Evolutionary conservation across 1,140 invertebrate species (phyloP).

Genomic region (Drosophila persimilis): DNA sequence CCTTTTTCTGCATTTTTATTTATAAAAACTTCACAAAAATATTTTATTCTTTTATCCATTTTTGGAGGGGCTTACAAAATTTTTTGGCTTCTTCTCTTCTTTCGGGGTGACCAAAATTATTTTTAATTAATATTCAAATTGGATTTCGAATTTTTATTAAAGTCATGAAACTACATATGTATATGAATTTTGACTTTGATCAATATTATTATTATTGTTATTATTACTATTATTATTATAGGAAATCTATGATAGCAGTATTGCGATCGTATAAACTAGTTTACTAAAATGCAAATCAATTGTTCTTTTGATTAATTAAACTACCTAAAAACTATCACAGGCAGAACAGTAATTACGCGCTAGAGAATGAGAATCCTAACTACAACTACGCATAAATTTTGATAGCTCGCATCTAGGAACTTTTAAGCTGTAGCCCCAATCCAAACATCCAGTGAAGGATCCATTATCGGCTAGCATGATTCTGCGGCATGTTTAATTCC

Average conservation of each 20-base stretch:
- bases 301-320: slow-evolving; percentile 56
- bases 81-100: no score
- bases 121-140: no score
- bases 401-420: slow-evolving; percentile 38
- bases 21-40: no score
- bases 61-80: no score
- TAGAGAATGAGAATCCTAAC: slow-evolving; percentile 43
- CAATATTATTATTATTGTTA: slow-evolving; percentile 3
- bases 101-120: no score
- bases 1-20: no score
- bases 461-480: slow-evolving; percentile 38
- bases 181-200: slow-evolving; percentile 20
- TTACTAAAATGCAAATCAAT: slow-evolving; percentile 50
- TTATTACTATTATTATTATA: slow-evolving; percentile 4
- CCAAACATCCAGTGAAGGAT: slow-evolving; percentile 40
- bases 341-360: slow-evolving; percentile 76
- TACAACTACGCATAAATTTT: slow-evolving; percentile 24
- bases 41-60: no score
- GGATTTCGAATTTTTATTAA: no score
- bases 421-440: slow-evolving; percentile 37
- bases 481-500: slow-evolving; percentile 90
- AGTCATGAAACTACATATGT: not conserved
- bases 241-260: slow-evolving; percentile 18
- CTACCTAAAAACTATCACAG: slow-evolving; percentile 79
- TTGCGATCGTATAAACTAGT: slow-evolving; percentile 29